A percentile compares a stretch with the other conserved stretches of the same genome.
Conservation (phyloP, 1,140 invertebrate genomes). For the Micrasema minimum region DNA sequence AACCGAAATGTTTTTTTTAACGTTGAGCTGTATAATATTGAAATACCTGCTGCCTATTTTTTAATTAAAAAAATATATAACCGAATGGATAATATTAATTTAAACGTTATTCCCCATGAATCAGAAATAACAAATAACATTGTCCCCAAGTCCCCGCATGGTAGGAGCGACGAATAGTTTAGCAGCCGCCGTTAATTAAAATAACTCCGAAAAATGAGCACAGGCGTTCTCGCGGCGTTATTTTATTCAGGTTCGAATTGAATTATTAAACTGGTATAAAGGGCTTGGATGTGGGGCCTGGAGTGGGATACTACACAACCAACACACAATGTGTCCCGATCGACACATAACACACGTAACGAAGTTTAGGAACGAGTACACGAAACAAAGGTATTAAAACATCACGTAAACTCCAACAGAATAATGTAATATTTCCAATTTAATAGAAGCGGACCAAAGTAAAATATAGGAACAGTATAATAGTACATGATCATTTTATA, state of each 20-base stretch:
- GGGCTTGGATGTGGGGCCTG: slow-evolving; percentile 4
- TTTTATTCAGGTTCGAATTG: slow-evolving; percentile 23
- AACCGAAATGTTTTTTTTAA: too few species aligned
- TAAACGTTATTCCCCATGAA: not conserved
- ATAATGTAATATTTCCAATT: too few species aligned
- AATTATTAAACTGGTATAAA: slow-evolving; percentile 38
- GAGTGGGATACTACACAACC: not conserved
- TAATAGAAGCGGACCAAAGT: too few species aligned
- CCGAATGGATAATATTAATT: too few species aligned
- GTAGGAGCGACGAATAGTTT: not conserved
- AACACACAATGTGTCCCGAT: slow-evolving; percentile 11
- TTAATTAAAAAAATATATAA: too few species aligned
- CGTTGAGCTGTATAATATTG: too few species aligned
- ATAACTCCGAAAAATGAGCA: slow-evolving; percentile 5
- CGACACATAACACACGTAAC: slow-evolving; percentile 10
- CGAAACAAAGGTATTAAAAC: not conserved
- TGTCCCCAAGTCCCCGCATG: not conserved
- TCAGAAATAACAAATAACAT: slow-evolving; percentile 3
- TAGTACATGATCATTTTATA: too few species aligned
- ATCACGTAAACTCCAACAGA: not conserved
- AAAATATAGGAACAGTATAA: too few species aligned
- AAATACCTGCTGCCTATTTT: too few species aligned
- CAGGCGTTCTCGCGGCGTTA: slow-evolving; percentile 14
- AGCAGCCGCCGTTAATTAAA: slow-evolving; percentile 17
- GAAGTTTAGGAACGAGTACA: not conserved